Evolutionary conservation across 1,140 invertebrate genomes (phyloP), one percentile per base, ranked within the genome.

Genomic region (Formica selysi): DNA sequence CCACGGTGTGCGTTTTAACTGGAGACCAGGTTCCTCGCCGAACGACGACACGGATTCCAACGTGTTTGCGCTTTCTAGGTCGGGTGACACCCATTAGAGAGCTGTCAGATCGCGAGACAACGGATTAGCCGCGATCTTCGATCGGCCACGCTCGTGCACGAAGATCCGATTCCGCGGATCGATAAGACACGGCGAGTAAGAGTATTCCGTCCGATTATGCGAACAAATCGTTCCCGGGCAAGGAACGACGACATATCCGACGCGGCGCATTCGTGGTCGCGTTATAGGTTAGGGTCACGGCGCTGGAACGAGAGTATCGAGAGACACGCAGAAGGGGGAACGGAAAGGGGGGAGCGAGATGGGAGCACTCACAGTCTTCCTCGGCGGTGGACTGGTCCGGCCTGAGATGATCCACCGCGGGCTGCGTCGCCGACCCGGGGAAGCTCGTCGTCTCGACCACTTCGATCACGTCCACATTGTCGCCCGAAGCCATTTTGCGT

Each of bases 401-500:
- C 36, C 91, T 93, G 54, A 93, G 93, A 67, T 92, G 90, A 86
- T 95, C 93, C 70, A 88, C 80, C 51, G 86, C 89, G 79, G 86
- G 73, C 51, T 79, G 91, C 41, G 57, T 22, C 22, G 86, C 84
- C 74, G 92, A 91, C 73, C 87, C 90, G 51, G 91, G 89, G 89
- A 94, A 91, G 89, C 92, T 95, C 26, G 95, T 94, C 76, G 78
- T 83, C 90, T 96, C 95, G 57, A 95, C 95, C 91, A 96, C 95
- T 95, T 97, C 96, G 92, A 97, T 97, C 94, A 96, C 96, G 94
- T 97, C 96, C 91, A 96, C 96, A 92, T 95, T 96, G 93, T 97
- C 96, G 91, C 96, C 96, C 93, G 96, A 97, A 96, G 96, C 96
- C 96, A 97, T 97, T 96, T 96, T 96, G 62, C 89, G 89, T 90